Evolutionary conservation across 2,797 vertebrate species (phyloP).

Genomic region (Columba guinea): DNA sequence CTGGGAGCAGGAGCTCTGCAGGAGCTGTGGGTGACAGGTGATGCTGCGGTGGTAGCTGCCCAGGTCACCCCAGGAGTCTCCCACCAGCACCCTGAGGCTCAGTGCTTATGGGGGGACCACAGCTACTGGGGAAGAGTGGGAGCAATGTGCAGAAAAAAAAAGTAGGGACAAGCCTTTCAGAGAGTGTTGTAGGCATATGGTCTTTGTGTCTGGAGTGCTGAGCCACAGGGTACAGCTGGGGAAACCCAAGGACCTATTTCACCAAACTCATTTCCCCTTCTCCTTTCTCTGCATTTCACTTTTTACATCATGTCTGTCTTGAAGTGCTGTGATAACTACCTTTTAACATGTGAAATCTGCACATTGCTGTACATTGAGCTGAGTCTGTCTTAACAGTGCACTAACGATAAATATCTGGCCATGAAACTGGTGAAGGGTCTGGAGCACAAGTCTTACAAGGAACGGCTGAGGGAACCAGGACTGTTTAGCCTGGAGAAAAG

Average conservation of each 20-base stretch:
- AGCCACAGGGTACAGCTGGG: neutral
- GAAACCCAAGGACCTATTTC: neutral
- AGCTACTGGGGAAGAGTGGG: neutral
- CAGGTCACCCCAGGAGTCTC: rapidly evolving
- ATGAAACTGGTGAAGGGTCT: too few relatives aligned
- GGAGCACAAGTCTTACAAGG: too few relatives aligned
- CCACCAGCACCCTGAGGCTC: neutral
- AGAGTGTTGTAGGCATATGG: rapidly evolving
- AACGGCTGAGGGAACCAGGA: too few relatives aligned
- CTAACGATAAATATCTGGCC: neutral
- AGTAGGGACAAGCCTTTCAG: neutral
- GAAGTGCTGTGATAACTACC: neutral
- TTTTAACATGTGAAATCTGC: neutral
- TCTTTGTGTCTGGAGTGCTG: neutral
- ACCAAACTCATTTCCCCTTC: conserved; percentile 3
- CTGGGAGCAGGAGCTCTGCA: neutral
- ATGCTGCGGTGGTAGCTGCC: neutral
- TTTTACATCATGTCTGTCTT: conserved; percentile 23
- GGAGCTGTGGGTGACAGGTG: neutral
- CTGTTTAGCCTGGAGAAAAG: too few relatives aligned
- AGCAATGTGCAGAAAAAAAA: neutral
- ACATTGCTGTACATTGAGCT: rapidly evolving
- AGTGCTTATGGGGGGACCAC: neutral
- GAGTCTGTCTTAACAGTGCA: neutral
- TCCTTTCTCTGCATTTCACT: neutral